Percentiles rank a stretch among this genome's conserved stretches.
Evolutionary conservation across 1,140 invertebrate genomes (phyloP).

Genomic region (Orius insidiosus): DNA sequence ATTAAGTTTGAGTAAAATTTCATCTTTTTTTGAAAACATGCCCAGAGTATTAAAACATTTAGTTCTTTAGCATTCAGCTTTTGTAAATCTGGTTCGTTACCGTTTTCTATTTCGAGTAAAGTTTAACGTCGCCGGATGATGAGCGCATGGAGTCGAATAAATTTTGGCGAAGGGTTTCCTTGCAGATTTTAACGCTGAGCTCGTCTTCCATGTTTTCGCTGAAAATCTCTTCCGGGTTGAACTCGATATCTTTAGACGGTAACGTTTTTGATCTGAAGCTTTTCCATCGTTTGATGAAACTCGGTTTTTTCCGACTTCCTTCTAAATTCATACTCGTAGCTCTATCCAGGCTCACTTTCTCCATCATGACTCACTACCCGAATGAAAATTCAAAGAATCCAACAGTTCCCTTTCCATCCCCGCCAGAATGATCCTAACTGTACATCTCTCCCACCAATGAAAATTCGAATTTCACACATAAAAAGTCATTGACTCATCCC

Average conservation of each 20-base stretch:
- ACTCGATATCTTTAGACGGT: constrained; percentile 4
- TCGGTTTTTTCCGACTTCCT: constrained; percentile 18
- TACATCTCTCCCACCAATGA: constrained; percentile 2
- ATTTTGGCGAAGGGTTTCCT: constrained; percentile 48
- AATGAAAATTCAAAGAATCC: background rate
- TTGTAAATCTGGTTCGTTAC: constrained; percentile 16
- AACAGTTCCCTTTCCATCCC: background rate
- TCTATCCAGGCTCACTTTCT: constrained; percentile 22
- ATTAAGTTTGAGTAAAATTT: constrained; percentile 40
- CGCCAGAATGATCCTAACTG: constrained; percentile 4
- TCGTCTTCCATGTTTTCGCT: constrained; percentile 43
- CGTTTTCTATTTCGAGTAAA: constrained; percentile 52
- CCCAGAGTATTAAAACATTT: constrained; percentile 48
- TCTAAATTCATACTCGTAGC: constrained; percentile 23
- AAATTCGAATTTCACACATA: too few relatives aligned
- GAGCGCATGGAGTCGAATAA: constrained; percentile 51
- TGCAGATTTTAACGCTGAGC: constrained; percentile 50
- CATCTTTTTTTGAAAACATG: constrained; percentile 46
- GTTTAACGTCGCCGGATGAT: constrained; percentile 39
- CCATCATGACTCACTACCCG: constrained; percentile 12
- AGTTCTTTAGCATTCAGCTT: constrained; percentile 11
- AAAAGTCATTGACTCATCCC: too few relatives aligned
- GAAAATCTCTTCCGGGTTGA: constrained; percentile 10
- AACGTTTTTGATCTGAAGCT: constrained; percentile 16
- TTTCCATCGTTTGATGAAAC: constrained; percentile 24